phyloP scores from a whole-genome alignment of 2,888 invertebrate genomes.

The Agrotis puta region DNA sequence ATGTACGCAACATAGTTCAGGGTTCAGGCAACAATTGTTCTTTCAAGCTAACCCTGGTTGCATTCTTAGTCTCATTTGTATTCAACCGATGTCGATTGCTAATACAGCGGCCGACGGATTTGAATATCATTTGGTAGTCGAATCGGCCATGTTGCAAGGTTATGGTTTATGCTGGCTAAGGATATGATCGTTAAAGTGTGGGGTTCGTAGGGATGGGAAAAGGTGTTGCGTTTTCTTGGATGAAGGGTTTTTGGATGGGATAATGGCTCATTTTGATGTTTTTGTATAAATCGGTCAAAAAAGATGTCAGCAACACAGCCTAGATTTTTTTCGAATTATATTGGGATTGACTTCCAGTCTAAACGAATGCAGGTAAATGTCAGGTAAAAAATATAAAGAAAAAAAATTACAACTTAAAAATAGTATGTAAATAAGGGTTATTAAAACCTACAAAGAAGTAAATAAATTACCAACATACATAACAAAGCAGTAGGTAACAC shows the following conservation, averaged over 20 bases:
- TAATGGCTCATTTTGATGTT: background rate
- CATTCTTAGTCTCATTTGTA: constrained; percentile 72
- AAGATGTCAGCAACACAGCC: background rate
- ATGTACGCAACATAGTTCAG: constrained; percentile 75
- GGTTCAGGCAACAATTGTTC: constrained; percentile 77
- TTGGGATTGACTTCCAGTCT: background rate
- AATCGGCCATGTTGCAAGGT: constrained; percentile 49
- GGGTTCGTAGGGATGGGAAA: constrained; percentile 24
- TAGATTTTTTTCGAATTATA: background rate
- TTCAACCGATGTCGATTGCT: constrained; percentile 74
- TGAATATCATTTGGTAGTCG: constrained; percentile 64
- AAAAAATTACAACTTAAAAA: background rate
- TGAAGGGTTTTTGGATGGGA: no score
- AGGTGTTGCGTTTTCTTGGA: no score
- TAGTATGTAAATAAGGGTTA: background rate
- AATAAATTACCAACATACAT: constrained; percentile 39
- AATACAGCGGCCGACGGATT: constrained; percentile 74
- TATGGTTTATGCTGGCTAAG: constrained; percentile 39
- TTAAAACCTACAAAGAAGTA: constrained; percentile 16
- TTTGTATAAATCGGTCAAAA: no score
- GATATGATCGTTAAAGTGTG: constrained; percentile 16
- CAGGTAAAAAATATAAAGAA: background rate
- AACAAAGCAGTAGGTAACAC: constrained; percentile 33
- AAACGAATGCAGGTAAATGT: background rate
- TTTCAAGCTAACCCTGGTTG: constrained; percentile 71